These are phyloP conservation scores for Chionoecetes opilio DNA, from an alignment of 1,140 invertebrate species.

Conservation along the genomic window DNA sequence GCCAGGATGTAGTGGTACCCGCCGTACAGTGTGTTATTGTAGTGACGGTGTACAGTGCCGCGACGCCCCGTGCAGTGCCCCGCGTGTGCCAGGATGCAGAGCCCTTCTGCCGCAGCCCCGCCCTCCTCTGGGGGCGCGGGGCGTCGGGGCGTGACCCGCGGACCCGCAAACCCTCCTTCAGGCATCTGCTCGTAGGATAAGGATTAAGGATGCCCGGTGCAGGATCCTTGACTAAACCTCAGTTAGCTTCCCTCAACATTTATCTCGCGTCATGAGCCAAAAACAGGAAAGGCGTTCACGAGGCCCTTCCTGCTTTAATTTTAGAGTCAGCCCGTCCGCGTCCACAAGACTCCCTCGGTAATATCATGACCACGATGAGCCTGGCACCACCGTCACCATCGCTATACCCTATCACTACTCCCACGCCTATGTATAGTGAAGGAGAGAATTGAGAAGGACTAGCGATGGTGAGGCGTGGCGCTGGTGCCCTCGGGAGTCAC, in stretches of 20 bases:
- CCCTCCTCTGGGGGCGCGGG: not conserved
- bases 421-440: too few relatives aligned
- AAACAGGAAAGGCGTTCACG: not conserved
- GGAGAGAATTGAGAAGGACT: too few relatives aligned
- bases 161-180: constrained; percentile 22
- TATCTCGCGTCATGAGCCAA: not conserved
- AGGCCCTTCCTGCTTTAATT: not conserved
- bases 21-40: constrained; percentile 41
- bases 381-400: not conserved
- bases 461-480: too few relatives aligned
- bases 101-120: constrained; percentile 28
- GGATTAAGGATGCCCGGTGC: not conserved
- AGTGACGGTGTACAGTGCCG: constrained; percentile 44
- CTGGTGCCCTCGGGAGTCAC: too few relatives aligned
- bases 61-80: constrained; percentile 49
- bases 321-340: not conserved
- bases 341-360: not conserved
- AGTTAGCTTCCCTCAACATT: not conserved
- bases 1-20: constrained; percentile 58
- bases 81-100: constrained; percentile 39
- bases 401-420: too few relatives aligned
- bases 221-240: not conserved
- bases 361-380: not conserved
- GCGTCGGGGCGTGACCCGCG: not conserved
- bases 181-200: not conserved